phyloP scores from a whole-genome alignment of 2,797 vertebrate genomes.

The Hyperoplus lanceolatus region DNA sequence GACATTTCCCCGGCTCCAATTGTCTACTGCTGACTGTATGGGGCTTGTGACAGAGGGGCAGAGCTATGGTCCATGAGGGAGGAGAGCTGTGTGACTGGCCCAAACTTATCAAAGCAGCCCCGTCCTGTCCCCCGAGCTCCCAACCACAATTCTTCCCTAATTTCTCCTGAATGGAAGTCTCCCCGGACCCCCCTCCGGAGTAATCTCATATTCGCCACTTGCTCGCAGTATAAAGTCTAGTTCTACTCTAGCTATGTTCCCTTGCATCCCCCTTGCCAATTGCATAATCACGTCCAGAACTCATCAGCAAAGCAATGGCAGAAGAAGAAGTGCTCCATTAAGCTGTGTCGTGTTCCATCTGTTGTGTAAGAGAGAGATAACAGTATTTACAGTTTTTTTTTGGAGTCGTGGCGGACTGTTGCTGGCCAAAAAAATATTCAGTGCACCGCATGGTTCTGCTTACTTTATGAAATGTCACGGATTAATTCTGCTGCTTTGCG shows the following conservation, averaged over 20 bases:
- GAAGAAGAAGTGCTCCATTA: slow-evolving; percentile 83
- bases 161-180: slow-evolving; percentile 69
- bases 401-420: slow-evolving; percentile 72
- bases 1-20: slow-evolving; percentile 51
- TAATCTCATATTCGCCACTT: slow-evolving; percentile 69
- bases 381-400: slow-evolving; percentile 79
- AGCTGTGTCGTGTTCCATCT: slow-evolving; percentile 84
- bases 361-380: slow-evolving; percentile 84
- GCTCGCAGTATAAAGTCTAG: slow-evolving; percentile 52
- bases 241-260: slow-evolving; percentile 58
- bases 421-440: slow-evolving; percentile 56
- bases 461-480: slow-evolving; percentile 77
- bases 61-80: slow-evolving; percentile 56
- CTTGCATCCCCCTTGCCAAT: slow-evolving; percentile 75
- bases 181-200: slow-evolving; percentile 47
- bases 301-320: slow-evolving; percentile 80
- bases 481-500: slow-evolving; percentile 63
- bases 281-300: slow-evolving; percentile 82
- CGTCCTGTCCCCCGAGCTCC: slow-evolving; percentile 48
- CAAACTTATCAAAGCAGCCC: slow-evolving; percentile 67
- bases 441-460: slow-evolving; percentile 65
- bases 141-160: slow-evolving; percentile 57
- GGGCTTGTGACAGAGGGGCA: slow-evolving; percentile 53
- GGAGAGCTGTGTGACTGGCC: slow-evolving; percentile 53
- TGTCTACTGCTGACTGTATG: slow-evolving; percentile 51